Percentiles rank a stretch among this genome's conserved stretches.
Conservation (phyloP, 2,113 vertebrate genomes). For the Corythornis vintsioides region DNA sequence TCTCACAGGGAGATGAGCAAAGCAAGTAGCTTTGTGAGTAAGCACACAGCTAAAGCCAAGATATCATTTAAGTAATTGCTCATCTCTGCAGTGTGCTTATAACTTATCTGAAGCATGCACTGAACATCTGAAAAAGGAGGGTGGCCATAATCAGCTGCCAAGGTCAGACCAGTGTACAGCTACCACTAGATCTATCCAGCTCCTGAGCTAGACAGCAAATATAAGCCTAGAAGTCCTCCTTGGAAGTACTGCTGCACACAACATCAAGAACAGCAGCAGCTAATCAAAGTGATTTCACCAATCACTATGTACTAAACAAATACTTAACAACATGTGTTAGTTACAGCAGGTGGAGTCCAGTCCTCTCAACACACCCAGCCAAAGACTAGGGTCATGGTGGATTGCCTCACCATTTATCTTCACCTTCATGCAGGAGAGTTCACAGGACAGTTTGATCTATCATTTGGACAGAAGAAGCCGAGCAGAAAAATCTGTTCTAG, state of each 20-base stretch:
- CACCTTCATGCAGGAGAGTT: not conserved
- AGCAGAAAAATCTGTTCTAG: not conserved
- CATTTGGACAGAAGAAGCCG: not conserved
- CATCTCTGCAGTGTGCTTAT: not conserved
- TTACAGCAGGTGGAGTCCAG: not conserved
- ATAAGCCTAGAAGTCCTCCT: not conserved
- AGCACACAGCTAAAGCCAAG: slow-evolving; percentile 9
- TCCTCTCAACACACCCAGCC: not conserved
- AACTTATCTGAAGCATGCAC: not conserved
- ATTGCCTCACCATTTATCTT: not conserved
- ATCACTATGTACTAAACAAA: not conserved
- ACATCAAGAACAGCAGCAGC: not conserved
- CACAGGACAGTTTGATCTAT: not conserved
- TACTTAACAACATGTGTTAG: not conserved
- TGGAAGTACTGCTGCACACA: not conserved
- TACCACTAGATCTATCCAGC: not conserved
- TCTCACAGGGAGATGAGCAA: slow-evolving; percentile 47
- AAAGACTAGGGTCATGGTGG: not conserved
- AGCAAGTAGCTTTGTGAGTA: not conserved
- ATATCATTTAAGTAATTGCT: slow-evolving; percentile 27
- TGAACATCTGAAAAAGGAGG: not conserved
- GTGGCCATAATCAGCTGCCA: not conserved
- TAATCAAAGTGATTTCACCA: not conserved
- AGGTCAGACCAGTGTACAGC: not conserved
- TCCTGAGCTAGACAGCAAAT: not conserved